phyloP scores from a whole-genome alignment of 2,888 invertebrate genomes.

The Keiferia lycopersicella region DNA sequence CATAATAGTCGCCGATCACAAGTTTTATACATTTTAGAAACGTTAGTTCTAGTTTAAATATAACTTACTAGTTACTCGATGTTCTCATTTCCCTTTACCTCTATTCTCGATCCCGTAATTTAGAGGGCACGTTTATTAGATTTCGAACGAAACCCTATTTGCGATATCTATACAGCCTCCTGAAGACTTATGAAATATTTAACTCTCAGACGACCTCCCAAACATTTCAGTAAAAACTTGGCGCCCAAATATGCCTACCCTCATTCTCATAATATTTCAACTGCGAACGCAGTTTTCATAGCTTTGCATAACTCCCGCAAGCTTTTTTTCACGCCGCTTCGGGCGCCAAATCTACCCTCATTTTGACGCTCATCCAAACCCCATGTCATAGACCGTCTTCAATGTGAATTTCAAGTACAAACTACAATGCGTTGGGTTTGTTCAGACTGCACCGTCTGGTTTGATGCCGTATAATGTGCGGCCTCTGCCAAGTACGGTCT shows the following conservation, averaged over 20 bases:
- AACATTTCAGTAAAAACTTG: background rate
- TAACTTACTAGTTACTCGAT: too few relatives aligned
- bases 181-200: conserved; percentile 15
- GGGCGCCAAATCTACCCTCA: conserved; percentile 19
- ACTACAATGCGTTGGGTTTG: conserved; percentile 48
- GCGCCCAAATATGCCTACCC: conserved; percentile 18
- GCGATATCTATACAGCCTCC: background rate
- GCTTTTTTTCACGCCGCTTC: background rate
- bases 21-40: too few relatives aligned
- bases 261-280: conserved; percentile 8
- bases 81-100: too few relatives aligned
- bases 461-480: conserved; percentile 70
- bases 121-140: too few relatives aligned
- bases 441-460: conserved; percentile 76
- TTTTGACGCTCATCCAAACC: conserved; percentile 18
- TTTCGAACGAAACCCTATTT: too few relatives aligned
- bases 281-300: background rate
- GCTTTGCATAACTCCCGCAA: background rate
- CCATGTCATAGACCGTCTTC: conserved; percentile 25
- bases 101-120: too few relatives aligned
- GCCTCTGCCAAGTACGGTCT: conserved; percentile 19
- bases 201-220: too few relatives aligned
- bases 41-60: too few relatives aligned
- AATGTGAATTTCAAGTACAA: conserved; percentile 9
- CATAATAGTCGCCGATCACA: too few relatives aligned